phyloP scores from a whole-genome alignment of 2,888 invertebrate genomes.

The Chironomus tentans region DNA sequence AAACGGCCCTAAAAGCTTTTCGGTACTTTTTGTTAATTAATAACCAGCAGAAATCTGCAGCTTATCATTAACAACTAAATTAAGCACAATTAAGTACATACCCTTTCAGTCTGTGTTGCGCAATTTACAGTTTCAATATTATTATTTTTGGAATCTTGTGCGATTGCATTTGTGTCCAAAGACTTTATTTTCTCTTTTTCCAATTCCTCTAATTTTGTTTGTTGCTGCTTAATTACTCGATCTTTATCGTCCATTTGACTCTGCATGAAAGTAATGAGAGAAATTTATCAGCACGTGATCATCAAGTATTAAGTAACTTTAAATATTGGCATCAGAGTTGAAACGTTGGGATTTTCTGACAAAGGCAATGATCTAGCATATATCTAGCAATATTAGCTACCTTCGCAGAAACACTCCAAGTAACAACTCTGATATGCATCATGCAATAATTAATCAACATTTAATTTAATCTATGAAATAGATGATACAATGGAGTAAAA shows the following conservation, averaged over 20 bases:
- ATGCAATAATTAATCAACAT: too few relatives aligned
- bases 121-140: conserved; percentile 62
- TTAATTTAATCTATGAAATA: not conserved
- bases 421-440: too few relatives aligned
- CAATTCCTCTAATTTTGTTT: conserved; percentile 61
- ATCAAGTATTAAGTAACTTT: not conserved
- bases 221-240: conserved; percentile 67
- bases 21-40: too few relatives aligned
- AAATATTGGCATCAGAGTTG: not conserved
- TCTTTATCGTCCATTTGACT: conserved; percentile 82
- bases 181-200: conserved; percentile 38
- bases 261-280: conserved; percentile 36
- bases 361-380: too few relatives aligned
- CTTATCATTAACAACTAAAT: too few relatives aligned
- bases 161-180: conserved; percentile 43
- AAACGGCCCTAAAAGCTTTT: too few relatives aligned
- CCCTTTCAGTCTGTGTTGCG: conserved; percentile 81
- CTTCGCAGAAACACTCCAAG: too few relatives aligned
- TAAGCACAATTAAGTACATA: conserved; percentile 38
- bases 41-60: too few relatives aligned
- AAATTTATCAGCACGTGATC: not conserved
- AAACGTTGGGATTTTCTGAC: too few relatives aligned
- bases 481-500: not conserved
- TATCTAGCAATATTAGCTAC: too few relatives aligned
- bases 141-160: conserved; percentile 31